Conservation (phyloP, 1,140 invertebrate genomes). For the Listronotus bonariensis region DNA sequence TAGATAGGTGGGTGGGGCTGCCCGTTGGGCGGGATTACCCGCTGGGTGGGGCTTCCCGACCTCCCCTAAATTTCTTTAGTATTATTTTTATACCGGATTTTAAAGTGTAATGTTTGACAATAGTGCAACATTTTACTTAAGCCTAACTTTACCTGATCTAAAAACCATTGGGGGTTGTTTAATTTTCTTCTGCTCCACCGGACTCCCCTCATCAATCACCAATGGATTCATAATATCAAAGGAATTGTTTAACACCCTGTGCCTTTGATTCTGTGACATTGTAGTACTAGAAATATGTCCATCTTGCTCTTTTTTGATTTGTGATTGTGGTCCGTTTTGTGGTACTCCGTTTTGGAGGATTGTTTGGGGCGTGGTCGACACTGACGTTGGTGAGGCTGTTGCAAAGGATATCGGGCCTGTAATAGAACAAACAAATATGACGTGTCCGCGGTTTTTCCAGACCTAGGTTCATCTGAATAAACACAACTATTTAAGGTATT, state of each 20-base stretch:
- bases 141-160: conserved; percentile 49
- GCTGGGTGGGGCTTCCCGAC: no score
- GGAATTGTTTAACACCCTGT: conserved; percentile 49
- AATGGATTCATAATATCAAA: conserved; percentile 54
- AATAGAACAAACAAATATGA: neutral
- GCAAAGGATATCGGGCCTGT: conserved; percentile 27
- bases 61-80: no score
- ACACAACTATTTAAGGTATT: no score
- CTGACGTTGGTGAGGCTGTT: conserved; percentile 17
- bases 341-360: conserved; percentile 1
- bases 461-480: no score
- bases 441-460: no score
- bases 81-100: no score
- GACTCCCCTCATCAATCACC: conserved; percentile 49
- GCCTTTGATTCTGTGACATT: conserved; percentile 27
- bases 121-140: no score
- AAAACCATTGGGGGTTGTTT: conserved; percentile 54
- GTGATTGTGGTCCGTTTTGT: neutral
- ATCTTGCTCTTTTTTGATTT: conserved; percentile 38
- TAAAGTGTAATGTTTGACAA: no score
- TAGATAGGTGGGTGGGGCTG: no score
- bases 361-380: conserved; percentile 18
- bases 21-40: no score
- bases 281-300: conserved; percentile 41
- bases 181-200: conserved; percentile 46